Base-by-base conservation (phyloP, 2,797 vertebrate species). In the Sebastes matsubarae region DNA sequence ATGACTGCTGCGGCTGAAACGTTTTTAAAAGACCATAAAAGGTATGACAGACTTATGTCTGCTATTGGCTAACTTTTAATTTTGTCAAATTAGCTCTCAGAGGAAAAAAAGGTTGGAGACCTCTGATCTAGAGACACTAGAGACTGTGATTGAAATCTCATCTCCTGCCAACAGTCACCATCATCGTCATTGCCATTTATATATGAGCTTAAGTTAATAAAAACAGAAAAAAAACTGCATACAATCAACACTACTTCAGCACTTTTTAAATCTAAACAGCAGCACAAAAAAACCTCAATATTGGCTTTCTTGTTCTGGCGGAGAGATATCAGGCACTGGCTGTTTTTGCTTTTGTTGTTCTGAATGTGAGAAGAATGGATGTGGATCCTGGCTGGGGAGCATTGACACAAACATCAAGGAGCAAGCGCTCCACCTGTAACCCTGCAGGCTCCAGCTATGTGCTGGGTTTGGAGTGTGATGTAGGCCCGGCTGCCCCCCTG, bases 261-360 rank as follows among this genome's bases (percentile, higher is more conserved):
- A 46, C 55, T n/a, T 30, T 54, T 5, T 27, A 24, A 20, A 52
- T 55, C 14, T 46, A 42, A 29, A 58, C 22, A 22, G 54, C 58
- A 88, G 0, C 64, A 82, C 68, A 66, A 68, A 66, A 68, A 85
- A 82, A 71, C 24, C 57, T 75, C 50, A 57, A 13, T 75, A 73
- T 82, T 73, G 84, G 74, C 80, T 89, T 83, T 85, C 66, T 87
- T 82, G 68, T 86, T 71, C 69, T 74, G 68, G 77, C 64, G 87
- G 85, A 72, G 88, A 88, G 90, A 91, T 87, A 89, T 89, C 89
- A 92, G 83, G 66, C 18, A 25, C 54, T 67, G 86, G 50, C 68
- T 64, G 79, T 75, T 89, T 79, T 7, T 30, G 36, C 25, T 83
- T 82, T 78, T 86, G 58, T 81, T 88, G 84, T 46, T 85, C 67